Percentiles rank a stretch among this genome's conserved stretches.
Conservation (phyloP, 2,113 vertebrate genomes). For the Mesembrinibis cayennensis region DNA sequence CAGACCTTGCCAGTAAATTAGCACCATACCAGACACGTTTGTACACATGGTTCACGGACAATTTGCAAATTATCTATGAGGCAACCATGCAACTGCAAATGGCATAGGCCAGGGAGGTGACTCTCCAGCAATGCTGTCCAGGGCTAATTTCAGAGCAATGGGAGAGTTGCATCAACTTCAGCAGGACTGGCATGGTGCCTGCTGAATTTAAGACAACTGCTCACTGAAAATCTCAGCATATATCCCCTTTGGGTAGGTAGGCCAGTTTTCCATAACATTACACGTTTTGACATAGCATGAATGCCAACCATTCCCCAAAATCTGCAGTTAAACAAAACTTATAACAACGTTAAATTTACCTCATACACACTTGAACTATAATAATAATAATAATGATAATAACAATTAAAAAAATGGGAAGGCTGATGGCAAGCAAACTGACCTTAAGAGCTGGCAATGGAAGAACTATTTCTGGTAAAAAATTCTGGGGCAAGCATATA, state of each 20-base stretch:
- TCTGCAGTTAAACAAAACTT: not conserved
- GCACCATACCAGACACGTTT: not conserved
- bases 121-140: not conserved
- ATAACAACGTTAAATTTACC: not conserved
- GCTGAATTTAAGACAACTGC: not conserved
- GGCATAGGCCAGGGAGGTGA: not conserved
- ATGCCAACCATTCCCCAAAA: not conserved
- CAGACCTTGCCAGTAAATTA: not conserved
- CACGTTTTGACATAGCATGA: not conserved
- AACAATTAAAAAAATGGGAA: not conserved
- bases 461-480: not conserved
- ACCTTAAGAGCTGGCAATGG: not conserved
- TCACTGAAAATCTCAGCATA: not conserved
- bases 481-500: not conserved
- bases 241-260: not conserved
- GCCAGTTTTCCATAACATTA: not conserved
- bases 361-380: not conserved
- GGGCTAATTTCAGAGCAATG: not conserved
- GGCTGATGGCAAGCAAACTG: not conserved
- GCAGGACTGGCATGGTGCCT: not conserved
- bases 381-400: not conserved
- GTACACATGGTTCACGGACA: not conserved
- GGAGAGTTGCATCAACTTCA: not conserved
- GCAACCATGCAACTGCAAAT: not conserved
- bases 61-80: not conserved